Base-by-base conservation (phyloP, 2,888 invertebrate species). In the Tortricodes alternella region DNA sequence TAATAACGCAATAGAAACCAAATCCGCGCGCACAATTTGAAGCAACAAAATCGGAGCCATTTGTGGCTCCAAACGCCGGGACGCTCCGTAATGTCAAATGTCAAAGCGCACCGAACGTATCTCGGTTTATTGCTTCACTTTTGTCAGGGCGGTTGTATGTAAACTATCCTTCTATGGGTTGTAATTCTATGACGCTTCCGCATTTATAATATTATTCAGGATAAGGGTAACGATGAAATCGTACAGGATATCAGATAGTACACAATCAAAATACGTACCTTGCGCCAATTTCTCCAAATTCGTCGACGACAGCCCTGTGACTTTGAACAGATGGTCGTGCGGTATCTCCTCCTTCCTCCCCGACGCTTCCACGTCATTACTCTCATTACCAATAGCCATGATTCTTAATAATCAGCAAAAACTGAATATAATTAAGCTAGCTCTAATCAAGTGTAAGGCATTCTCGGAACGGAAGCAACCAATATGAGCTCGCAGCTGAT, bases 271-370 rank as follows among this genome's bases (percentile, higher is more conserved):
- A 1, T 9, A 59, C 70, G 0, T 77, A 89, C 89, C 87, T 82
- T 84, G 78, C 9, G 80, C 83, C 63, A 89, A 62, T 61, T 89
- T 89, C 63, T 89, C 86, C 66, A 89, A 67, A 63, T 89, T 90
- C 1, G 66, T 69, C 0, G 87, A 77, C 0, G 89, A 88, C 39
- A 90, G 64, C 15, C 89, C 89, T 0, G 89, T 89, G 29, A 89
- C 88, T 62, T 74, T 85, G 60, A 78, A 90, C 1, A 89, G 71
- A 49, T 89, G 89, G 55, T 85, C 87, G 38, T 87, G 88, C 0
- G 86, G 76, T 0, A 89, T 88, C 62, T 83, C 88, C 50, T 85
- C 88, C 49, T 70, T 72, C 4, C 41, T 60, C 24, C 63, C 60
- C 3, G 70, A 62, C 0, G 72, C 71, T 51, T 78, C 79, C 0